phyloP scores from a whole-genome alignment of 2,797 vertebrate species.

The Peromyscus melanophrys region DNA sequence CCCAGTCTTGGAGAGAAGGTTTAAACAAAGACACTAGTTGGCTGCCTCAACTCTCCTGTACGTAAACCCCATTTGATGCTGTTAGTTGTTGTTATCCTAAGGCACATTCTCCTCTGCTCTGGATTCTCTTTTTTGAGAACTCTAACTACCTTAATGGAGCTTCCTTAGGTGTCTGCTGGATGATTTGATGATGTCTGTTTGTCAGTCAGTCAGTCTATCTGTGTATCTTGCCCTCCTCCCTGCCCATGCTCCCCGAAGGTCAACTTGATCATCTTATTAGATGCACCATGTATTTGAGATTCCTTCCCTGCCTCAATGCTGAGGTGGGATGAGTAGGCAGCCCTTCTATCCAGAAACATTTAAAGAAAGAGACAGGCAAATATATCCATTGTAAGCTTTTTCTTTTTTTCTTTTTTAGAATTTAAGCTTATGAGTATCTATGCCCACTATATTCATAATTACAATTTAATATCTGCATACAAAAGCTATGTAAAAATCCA shows the following conservation, averaged over 20 bases:
- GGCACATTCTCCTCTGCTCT: not conserved
- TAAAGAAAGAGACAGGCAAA: constrained; percentile 82
- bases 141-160: not conserved
- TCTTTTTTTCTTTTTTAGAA: constrained; percentile 89
- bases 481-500: constrained; percentile 94
- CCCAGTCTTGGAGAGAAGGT: not conserved
- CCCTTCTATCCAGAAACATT: constrained; percentile 27
- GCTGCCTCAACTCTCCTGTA: not conserved
- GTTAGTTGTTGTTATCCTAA: not conserved
- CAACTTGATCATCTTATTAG: not conserved
- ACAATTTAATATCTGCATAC: constrained; percentile 93
- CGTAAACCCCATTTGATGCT: not conserved
- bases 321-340: not conserved
- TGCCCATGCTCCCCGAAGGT: not conserved
- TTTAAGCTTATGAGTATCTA: constrained; percentile 92
- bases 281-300: not conserved
- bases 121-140: not conserved
- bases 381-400: constrained; percentile 89
- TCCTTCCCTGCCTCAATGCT: not conserved
- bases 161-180: not conserved
- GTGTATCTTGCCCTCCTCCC: not conserved
- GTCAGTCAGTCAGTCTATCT: not conserved
- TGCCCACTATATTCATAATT: constrained; percentile 91
- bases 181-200: not conserved
- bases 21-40: not conserved